Evolutionary conservation across 2,888 invertebrate species (phyloP), one percentile per base, ranked within the genome.

Genomic region (Gisinianus flammeolus): DNA sequence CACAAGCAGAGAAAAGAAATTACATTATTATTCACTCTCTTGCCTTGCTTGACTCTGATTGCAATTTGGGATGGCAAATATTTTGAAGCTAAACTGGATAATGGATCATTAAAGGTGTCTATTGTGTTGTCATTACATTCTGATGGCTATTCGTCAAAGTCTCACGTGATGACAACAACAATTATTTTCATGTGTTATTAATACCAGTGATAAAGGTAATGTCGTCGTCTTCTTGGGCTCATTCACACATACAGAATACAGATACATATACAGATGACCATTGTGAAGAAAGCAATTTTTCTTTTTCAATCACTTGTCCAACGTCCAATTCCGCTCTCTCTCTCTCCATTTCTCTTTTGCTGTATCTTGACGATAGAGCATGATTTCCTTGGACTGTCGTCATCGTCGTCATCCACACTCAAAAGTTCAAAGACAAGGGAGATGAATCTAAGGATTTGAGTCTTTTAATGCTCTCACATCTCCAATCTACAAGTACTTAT

Each of bases 181-280:
- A 69, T 69, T 69, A 69, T 44, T 69, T 44, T 24, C n/a, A n/a
- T n/a, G 16, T 52, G 22, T 69, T 69, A 52, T 44, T 69, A 69
- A 26, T 26, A 31, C 31, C n/a, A n/a, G n/a, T n/a, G n/a, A n/a
- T n/a, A n/a, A n/a, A n/a, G n/a, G n/a, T n/a, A n/a, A n/a, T n/a
- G n/a, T n/a, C n/a, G n/a, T n/a, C n/a, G n/a, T n/a, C n/a, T 44
- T 44, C 8, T 12, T 44, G 52, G 52, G 52, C 8, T 44, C 10
- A 8, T 8, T 16, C 52, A 44, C 8, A 44, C 6, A 44, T 2
- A 44, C 8, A 44, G 44, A 44, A 44, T 44, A 6, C 2, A 44
- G 44, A 44, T 16, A 16, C 16, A 44, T 6, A 4, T n/a, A 6
- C 44, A 44, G 44, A 44, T 2, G 1, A 12, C 2, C 19, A 19